Base-by-base conservation (phyloP, 2,113 vertebrate genomes). In the Acanthisitta chloris region DNA sequence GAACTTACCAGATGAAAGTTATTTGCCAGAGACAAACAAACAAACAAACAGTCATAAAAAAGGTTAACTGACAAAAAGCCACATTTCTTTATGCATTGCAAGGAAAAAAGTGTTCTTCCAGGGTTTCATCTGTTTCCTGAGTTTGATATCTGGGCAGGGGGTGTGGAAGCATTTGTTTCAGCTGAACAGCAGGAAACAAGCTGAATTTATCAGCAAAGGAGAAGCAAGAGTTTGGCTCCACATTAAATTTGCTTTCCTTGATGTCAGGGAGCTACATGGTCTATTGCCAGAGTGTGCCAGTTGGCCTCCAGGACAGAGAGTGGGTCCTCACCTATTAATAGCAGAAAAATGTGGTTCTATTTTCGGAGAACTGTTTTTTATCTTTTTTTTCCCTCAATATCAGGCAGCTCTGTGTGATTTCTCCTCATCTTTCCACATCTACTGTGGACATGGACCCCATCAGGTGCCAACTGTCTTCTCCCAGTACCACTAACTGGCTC, bases 131-230 rank as follows among this genome's bases (percentile, higher is more conserved):
- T 88, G 14, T 85, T 90, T 92, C 66, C 29, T 65, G n/a, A 40
- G 28, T 43, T 73, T 80, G 52, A 42, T 93, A 73, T 38, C 73
- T 69, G 46, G 21, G 38, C 42, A 49, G 52, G 70, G 38, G 57
- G 62, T 70, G 81, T 72, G 19, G 71, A 71, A 89, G 43, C 31
- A 92, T 93, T 92, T 89, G 89, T 96, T 91, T 81, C 89, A 91
- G 84, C 42, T 85, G 86, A 95, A 88, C 81, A 94, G 84, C 38
- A 91, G 65, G 91, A 78, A 90, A 74, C 48, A 52, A 92, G 48
- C 38, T 64, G 77, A 86, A 92, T 94, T 81, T 94, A 89, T 69
- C 94, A 93, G 81, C 66, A 80, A 42, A 96, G 46, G 43, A 78
- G 64, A 85, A 82, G 40, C 7, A 74, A 45, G 48, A 76, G 28